Percentiles rank a stretch among this genome's conserved stretches.
Conservation (phyloP, 2,888 invertebrate species). For the Phaedon cochleariae region DNA sequence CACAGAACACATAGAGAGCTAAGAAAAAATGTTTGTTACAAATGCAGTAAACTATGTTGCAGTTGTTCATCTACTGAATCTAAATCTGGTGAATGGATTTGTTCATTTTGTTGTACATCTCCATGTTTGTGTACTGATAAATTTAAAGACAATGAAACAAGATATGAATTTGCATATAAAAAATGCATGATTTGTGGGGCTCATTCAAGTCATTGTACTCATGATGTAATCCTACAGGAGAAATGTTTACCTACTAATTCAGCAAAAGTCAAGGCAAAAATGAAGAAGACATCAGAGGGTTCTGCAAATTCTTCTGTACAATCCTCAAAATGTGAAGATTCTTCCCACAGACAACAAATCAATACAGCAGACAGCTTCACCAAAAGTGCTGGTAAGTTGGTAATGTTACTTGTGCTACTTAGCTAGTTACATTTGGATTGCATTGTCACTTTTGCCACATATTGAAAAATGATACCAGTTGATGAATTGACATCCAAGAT, state of each 20-base stretch:
- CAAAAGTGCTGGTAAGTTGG: conserved; percentile 16
- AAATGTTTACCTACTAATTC: too few species aligned
- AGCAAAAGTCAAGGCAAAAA: too few species aligned
- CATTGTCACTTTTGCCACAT: too few species aligned
- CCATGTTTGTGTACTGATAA: conserved; percentile 13
- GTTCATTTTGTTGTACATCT: conserved; percentile 5
- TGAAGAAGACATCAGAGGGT: neutral
- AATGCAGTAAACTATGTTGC: neutral
- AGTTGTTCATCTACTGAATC: neutral
- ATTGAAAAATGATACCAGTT: too few species aligned
- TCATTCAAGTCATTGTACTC: conserved; percentile 15
- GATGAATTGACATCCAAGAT: too few species aligned
- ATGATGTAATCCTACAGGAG: too few species aligned
- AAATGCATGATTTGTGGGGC: conserved; percentile 16
- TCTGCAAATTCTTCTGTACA: neutral
- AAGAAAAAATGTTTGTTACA: neutral
- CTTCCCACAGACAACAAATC: neutral
- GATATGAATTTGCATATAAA: neutral
- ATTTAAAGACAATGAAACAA: conserved; percentile 11
- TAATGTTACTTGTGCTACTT: too few species aligned
- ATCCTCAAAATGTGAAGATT: neutral
- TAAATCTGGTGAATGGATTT: neutral
- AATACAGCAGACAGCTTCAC: neutral
- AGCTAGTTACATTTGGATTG: too few species aligned
- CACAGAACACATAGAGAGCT: neutral